Evolutionary conservation across 2,797 vertebrate genomes (phyloP), one percentile per base, ranked within the genome.

Genomic region (Pseudochirops cupreus): DNA sequence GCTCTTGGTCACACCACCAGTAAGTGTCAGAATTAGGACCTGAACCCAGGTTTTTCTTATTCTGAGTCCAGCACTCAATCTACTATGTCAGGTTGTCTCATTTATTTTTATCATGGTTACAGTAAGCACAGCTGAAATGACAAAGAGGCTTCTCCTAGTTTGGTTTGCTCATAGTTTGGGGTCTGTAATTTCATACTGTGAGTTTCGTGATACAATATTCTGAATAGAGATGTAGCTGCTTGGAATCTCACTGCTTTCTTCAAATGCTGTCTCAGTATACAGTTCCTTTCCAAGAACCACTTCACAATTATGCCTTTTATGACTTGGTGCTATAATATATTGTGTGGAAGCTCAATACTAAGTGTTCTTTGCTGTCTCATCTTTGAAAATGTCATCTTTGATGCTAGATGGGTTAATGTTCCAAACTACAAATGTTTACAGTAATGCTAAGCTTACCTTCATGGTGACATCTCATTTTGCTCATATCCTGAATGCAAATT

Each of bases 351-450:
- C 21, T 94, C 59, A 95, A 82, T 94, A 95, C 29, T 92, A 90
- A 93, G 29, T 87, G 82, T 55, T 55, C 50, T 87, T n/a, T 52
- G 58, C 59, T 90, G 33, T 95, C 93, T 96, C 92, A 12, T 4
- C 82, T 96, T 96, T 92, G 28, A 93, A 97, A 94, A 95, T 46
- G 7, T 58, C 93, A 96, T n/a, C 39, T 94, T n/a, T 29, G 56
- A 33, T n/a, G 91, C 59, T 93, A 97, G 57, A 96, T 55, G 87
- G 92, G 29, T 91, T 94, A 89, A 92, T 87, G 90, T 93, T 96
- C 94, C 93, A 93, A 91, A 91, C 33, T 82, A 26, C 50, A 58
- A 94, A 11, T 93, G 94, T 54, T 96, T 95, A 52, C 29, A 96
- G 89, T 90, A 95, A 96, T 56, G 50, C 39, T 74, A 96, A 96